Conservation (phyloP, 2,113 vertebrate species). For the Sinocyclocheilus grahami region DNA sequence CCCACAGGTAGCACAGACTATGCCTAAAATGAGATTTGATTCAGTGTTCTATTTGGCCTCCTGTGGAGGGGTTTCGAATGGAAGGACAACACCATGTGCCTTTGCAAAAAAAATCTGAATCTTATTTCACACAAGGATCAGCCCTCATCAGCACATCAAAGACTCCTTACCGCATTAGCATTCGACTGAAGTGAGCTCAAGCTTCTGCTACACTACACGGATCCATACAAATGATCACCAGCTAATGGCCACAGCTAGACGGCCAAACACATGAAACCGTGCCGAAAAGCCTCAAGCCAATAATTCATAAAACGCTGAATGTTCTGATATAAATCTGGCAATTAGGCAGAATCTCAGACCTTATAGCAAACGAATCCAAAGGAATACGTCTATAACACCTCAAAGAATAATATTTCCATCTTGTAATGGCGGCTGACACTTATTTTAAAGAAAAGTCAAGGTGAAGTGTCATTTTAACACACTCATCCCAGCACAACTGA, state of each 20-base stretch:
- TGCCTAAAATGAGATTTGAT: constrained; percentile 65
- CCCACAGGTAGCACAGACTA: constrained; percentile 62
- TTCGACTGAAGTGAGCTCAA: constrained; percentile 29
- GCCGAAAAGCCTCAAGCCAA: constrained; percentile 25
- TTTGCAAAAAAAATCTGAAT: background rate
- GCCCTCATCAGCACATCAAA: constrained; percentile 70
- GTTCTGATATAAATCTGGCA: constrained; percentile 5
- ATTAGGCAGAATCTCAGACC: background rate
- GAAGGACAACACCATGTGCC: constrained; percentile 59
- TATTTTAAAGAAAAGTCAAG: background rate
- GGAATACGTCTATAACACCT: background rate
- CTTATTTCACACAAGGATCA: constrained; percentile 7
- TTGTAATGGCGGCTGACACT: background rate
- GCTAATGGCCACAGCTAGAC: constrained; percentile 42
- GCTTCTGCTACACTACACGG: constrained; percentile 54
- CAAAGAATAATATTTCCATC: background rate
- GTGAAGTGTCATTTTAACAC: background rate
- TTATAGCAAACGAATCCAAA: background rate
- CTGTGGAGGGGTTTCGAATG: constrained; percentile 55
- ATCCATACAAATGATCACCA: constrained; percentile 46
- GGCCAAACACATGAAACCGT: constrained; percentile 16
- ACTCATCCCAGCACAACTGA: too few relatives aligned
- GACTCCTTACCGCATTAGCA: constrained; percentile 52
- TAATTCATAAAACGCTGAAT: background rate
- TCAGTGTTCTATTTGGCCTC: constrained; percentile 62